phyloP scores from a whole-genome alignment of 2,888 invertebrate genomes.

The Caenorhabditis angaria region DNA sequence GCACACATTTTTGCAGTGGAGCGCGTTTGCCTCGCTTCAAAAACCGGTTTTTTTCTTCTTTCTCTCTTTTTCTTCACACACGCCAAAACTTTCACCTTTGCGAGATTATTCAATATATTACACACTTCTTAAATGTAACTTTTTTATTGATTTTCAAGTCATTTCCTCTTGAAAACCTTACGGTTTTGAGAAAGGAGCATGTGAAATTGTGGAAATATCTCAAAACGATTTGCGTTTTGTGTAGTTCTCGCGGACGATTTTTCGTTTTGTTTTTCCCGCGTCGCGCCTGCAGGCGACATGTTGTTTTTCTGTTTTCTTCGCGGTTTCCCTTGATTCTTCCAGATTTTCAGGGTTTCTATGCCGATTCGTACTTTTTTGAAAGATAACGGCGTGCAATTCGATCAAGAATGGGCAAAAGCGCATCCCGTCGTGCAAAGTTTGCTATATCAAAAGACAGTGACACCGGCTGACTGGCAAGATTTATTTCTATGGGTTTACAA shows the following conservation, averaged over 20 bases:
- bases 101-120: too few species aligned
- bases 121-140: too few species aligned
- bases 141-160: background rate
- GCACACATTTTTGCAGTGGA: background rate
- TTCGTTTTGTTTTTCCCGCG: background rate
- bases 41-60: background rate
- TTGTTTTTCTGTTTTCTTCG: background rate
- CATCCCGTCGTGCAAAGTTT: slow-evolving; percentile 91
- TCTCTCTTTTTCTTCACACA: background rate
- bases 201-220: background rate
- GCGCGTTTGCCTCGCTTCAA: background rate
- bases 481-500: slow-evolving; percentile 81
- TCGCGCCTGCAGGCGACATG: too few species aligned
- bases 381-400: slow-evolving; percentile 75
- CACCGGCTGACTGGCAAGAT: slow-evolving; percentile 91
- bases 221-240: background rate
- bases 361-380: background rate
- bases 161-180: background rate
- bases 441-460: slow-evolving; percentile 86
- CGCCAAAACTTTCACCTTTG: too few species aligned
- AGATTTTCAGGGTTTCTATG: background rate
- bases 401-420: slow-evolving; percentile 96
- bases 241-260: background rate
- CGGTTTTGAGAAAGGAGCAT: background rate
- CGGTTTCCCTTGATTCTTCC: background rate